Percentiles rank a stretch among this genome's conserved stretches.
Conservation (phyloP, 2,113 vertebrate genomes). For the Rafetus swinhoei region DNA sequence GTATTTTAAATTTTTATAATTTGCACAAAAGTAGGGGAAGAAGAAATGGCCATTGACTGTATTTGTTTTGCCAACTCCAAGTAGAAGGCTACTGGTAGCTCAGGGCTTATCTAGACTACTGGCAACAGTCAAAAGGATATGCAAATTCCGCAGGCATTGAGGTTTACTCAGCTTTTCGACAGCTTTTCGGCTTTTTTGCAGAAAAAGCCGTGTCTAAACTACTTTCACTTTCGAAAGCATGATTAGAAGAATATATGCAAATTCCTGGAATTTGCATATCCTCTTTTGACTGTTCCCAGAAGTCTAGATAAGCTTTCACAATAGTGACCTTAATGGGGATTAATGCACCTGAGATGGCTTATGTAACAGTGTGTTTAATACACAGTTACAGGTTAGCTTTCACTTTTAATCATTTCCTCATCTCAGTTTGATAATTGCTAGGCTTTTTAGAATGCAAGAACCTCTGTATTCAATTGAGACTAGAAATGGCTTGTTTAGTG, state of each 20-base stretch:
- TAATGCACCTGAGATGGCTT: not conserved
- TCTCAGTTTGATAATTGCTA: not conserved
- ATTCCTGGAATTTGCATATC: too few species aligned
- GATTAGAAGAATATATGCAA: too few species aligned
- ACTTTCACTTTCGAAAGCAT: too few species aligned
- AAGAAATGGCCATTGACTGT: not conserved
- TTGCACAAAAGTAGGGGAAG: not conserved
- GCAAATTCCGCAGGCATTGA: too few species aligned
- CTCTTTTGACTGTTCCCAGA: not conserved
- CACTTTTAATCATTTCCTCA: not conserved
- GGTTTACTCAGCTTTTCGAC: too few species aligned
- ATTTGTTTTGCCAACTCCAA: not conserved
- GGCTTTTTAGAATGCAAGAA: conserved; percentile 4
- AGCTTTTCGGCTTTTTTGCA: too few species aligned
- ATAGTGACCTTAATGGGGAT: not conserved
- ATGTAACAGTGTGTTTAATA: not conserved
- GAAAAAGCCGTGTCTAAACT: too few species aligned
- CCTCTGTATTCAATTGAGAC: not conserved
- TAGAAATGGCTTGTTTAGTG: not conserved
- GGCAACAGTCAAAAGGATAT: too few species aligned
- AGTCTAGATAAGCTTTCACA: not conserved
- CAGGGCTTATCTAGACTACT: too few species aligned
- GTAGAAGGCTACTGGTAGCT: not conserved
- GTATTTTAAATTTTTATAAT: not conserved
- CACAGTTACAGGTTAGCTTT: not conserved